phyloP scores from a whole-genome alignment of 1,140 invertebrate genomes.

The Macrostomum lignano region DNA sequence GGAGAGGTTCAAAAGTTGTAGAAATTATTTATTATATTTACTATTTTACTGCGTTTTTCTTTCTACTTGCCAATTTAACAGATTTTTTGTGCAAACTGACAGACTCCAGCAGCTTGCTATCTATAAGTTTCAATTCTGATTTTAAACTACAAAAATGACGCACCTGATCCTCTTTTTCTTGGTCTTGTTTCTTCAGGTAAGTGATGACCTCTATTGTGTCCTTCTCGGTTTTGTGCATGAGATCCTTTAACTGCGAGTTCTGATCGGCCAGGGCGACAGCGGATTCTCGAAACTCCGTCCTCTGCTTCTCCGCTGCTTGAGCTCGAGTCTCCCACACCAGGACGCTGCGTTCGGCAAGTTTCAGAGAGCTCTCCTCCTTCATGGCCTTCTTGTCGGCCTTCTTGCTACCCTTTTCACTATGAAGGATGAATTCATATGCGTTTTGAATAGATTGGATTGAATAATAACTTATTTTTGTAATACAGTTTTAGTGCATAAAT shows the following conservation, averaged over 20 bases:
- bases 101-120: too few species aligned
- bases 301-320: conserved; percentile 15
- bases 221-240: conserved; percentile 22
- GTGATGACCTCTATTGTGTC: conserved; percentile 28
- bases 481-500: too few species aligned
- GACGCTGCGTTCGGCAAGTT: conserved; percentile 18
- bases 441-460: too few species aligned
- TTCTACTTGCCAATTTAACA: too few species aligned
- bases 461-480: too few species aligned
- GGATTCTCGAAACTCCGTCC: conserved; percentile 15
- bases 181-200: conserved; percentile 21
- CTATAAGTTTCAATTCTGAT: too few species aligned
- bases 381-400: conserved; percentile 18
- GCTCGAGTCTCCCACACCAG: conserved; percentile 23
- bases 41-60: too few species aligned
- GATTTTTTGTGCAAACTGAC: too few species aligned
- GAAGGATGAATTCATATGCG: conserved; percentile 6
- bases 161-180: conserved; percentile 21
- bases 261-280: conserved; percentile 17
- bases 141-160: too few species aligned
- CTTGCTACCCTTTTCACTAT: conserved; percentile 9
- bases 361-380: conserved; percentile 16
- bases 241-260: conserved; percentile 20
- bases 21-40: too few species aligned
- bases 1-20: too few species aligned